phyloP scores from a whole-genome alignment of 2,797 vertebrate species.

The Urosaurus nigricauda region DNA sequence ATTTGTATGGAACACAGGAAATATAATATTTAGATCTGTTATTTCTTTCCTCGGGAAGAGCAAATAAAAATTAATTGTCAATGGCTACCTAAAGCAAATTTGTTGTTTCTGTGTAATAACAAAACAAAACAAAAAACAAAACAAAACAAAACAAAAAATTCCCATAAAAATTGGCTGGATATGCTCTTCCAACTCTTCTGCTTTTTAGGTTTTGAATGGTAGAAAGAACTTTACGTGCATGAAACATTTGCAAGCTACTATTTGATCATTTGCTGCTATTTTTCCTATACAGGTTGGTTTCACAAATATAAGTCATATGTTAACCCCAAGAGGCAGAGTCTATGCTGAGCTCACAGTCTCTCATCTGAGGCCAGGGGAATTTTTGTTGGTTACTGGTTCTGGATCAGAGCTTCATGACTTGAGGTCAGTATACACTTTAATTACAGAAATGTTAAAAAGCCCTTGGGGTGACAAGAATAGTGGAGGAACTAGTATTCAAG shows the following conservation, averaged over 20 bases:
- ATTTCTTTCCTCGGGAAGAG: neutral
- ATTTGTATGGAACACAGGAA: neutral
- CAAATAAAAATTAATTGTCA: slow-evolving; percentile 16
- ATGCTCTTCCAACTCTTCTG: neutral
- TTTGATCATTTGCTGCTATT: slow-evolving; percentile 28
- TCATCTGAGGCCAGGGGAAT: slow-evolving; percentile 87
- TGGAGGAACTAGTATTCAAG: neutral
- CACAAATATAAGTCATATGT: slow-evolving; percentile 98
- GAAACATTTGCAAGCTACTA: slow-evolving; percentile 23
- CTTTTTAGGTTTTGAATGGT: neutral
- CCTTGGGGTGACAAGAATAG: neutral
- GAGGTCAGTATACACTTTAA: slow-evolving; percentile 80
- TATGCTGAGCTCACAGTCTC: slow-evolving; percentile 95
- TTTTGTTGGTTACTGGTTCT: slow-evolving; percentile 94
- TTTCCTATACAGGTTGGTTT: slow-evolving; percentile 85
- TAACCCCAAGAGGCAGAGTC: slow-evolving; percentile 91
- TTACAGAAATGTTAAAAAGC: slow-evolving; percentile 11
- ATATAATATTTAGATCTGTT: neutral
- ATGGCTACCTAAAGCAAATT: neutral
- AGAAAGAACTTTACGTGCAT: slow-evolving; percentile 36
- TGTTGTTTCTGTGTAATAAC: neutral
- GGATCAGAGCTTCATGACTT: slow-evolving; percentile 96
- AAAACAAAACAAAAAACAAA: neutral
- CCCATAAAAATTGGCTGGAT: neutral
- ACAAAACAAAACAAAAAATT: too few species aligned